Conservation (phyloP, 1,140 invertebrate genomes). For the Drosophila funebris region DNA sequence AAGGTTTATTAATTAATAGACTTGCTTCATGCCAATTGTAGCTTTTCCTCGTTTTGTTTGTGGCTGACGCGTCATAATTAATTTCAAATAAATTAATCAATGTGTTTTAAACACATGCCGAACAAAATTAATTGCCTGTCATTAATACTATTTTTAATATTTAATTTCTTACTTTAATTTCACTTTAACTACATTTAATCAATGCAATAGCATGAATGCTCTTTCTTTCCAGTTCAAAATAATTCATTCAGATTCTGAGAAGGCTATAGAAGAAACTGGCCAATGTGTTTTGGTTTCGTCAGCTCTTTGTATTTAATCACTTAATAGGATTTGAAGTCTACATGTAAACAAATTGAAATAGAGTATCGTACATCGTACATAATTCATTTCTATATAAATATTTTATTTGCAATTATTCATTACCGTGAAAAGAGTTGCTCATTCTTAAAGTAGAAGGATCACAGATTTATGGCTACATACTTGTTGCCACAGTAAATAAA, state of each 20-base stretch:
- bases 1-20: neutral
- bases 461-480: too few species aligned
- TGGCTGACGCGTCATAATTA: slow-evolving; percentile 5
- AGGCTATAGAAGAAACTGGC: too few species aligned
- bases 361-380: too few species aligned
- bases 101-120: neutral
- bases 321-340: slow-evolving; percentile 8
- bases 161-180: neutral
- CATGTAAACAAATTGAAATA: too few species aligned
- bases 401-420: too few species aligned
- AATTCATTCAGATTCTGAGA: neutral
- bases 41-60: neutral
- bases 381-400: too few species aligned
- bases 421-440: too few species aligned
- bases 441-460: too few species aligned
- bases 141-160: neutral
- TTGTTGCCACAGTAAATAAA: too few species aligned
- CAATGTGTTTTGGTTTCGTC: too few species aligned
- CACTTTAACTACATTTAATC: neutral
- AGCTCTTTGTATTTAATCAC: neutral
- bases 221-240: neutral
- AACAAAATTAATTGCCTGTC: neutral
- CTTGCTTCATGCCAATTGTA: neutral
- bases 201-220: neutral
- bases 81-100: slow-evolving; percentile 5